Base-by-base conservation (phyloP, 1,140 invertebrate genomes). In the Calycopis cecrops region DNA sequence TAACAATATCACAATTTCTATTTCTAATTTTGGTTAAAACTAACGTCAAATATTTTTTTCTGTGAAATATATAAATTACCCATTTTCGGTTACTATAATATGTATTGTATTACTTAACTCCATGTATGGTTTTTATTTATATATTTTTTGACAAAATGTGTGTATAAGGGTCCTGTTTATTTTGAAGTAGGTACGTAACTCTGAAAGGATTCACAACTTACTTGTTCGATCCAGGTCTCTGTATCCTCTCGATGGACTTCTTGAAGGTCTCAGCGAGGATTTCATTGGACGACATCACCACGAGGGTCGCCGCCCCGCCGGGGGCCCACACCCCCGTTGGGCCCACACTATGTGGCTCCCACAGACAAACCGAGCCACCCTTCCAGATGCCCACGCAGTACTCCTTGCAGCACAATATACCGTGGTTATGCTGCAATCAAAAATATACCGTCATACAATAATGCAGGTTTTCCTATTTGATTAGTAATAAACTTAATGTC, bases 331-430 rank as follows among this genome's bases (percentile, higher is more conserved):
- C 35, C 0, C 89, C 89, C 0, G 63, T 53, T 4, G 89, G 88
- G 0, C 88, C 88, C 9, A 80, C 75, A 0, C 81, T 71, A 58
- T 89, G 78, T 1, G 89, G 82, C 59, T 90, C 89, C 73, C 88
- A 89, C 70, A 90, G 69, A 21, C 82, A 82, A 21, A 63, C 85
- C 0, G 69, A 52, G 18, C 75, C 60, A 0, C 61, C 73, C 28
- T 67, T 69, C 87, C 88, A 90, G 0, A 90, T 59, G 0, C 68
- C 88, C 0, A 88, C 83, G 53, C 79, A 81, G 52, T 85, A 81
- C n/a, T 73, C 63, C 55, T 88, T 88, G 0, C 72, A 55, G 58
- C 73, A 79, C 0, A 89, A 35, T 7, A 88, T 71, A 9, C 85
- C 88, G 54, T 82, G 61, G 40, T 73, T 74, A 50, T 76, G 9